Evolutionary conservation across 1,140 invertebrate genomes (phyloP), one percentile per base, ranked within the genome.

Genomic region (Pogonognathellus flavescens): DNA sequence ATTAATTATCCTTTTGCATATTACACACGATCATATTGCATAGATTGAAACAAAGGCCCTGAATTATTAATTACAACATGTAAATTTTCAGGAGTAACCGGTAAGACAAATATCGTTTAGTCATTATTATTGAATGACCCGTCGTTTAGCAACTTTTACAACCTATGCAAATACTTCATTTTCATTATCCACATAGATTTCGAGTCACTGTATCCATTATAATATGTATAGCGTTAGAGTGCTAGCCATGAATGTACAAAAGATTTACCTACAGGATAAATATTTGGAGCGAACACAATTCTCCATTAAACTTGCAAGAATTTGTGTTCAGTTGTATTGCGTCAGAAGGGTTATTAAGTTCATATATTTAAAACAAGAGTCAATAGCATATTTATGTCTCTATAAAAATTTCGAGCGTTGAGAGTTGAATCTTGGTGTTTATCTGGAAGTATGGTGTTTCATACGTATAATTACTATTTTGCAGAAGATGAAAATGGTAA

Each of bases 401-500:
- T 41, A 41, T 41, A 41, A 41, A n/a, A 3, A 3, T 41, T 41
- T 41, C 2, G 31, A 41, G 31, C 31, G 31, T 41, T 41, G 31
- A 1, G 6, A 41, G 31, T 41, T 41, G 31, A 41, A 41, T 41
- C 31, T 41, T 41, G 31, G 31, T 41, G 2, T 41, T 41, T 41
- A 41, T 41, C 31, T 41, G 31, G 31, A 41, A 41, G 2, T 41
- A 41, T 41, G 31, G 2, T 57, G 53, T 14, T 14, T 2, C 53
- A 14, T 57, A 57, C 53, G 10, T 14, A 76, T 76, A 76, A 76
- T 50, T 50, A 76, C 41, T 76, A 50, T 76, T 76, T 76, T 49
- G 70, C 31, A 25, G 53, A 13, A 57, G n/a, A 76, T 76, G 70
- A 76, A n/a, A 76, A 50, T 76, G 31, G 25, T 76, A 76, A 76